These are phyloP conservation scores for Lathronympha strigana DNA, from an alignment of 2,888 invertebrate species.

Conservation along the genomic window DNA sequence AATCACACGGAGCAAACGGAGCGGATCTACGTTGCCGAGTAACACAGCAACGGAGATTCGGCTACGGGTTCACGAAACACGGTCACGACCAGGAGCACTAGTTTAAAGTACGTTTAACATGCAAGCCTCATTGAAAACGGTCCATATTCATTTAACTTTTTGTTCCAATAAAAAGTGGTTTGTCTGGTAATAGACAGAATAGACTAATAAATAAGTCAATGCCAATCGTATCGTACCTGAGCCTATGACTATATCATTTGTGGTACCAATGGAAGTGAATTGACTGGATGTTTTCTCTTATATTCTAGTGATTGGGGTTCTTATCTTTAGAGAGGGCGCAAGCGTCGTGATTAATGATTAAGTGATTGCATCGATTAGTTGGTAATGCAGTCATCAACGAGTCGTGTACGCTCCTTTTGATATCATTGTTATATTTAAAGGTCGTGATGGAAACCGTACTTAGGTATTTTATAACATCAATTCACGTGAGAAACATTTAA, in stretches of 20 bases:
- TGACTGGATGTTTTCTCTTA: slow-evolving; percentile 26
- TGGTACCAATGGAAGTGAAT: slow-evolving; percentile 25
- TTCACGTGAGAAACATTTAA: slow-evolving; percentile 12
- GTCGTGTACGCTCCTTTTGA: slow-evolving; percentile 4
- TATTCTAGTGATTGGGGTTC: neutral
- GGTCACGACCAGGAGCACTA: no score
- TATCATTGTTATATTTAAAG: slow-evolving; percentile 20
- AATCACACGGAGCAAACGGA: no score
- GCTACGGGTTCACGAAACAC: no score
- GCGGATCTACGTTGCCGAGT: no score
- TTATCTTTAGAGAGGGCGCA: slow-evolving; percentile 21
- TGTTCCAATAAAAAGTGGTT: slow-evolving; percentile 31
- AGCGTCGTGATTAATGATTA: slow-evolving; percentile 38
- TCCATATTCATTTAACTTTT: slow-evolving; percentile 35
- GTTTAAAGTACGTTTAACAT: slow-evolving; percentile 17
- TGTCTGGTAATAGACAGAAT: slow-evolving; percentile 22
- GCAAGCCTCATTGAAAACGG: slow-evolving; percentile 30
- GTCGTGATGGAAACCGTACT: slow-evolving; percentile 22
- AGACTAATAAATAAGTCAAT: slow-evolving; percentile 37
- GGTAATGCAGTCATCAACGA: slow-evolving; percentile 35
- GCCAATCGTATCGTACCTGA: slow-evolving; percentile 19
- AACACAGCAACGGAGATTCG: no score
- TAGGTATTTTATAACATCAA: slow-evolving; percentile 12
- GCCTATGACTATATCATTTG: slow-evolving; percentile 7
- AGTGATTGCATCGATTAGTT: slow-evolving; percentile 39